A percentile compares a stretch with the other conserved stretches of the same genome.
Evolutionary conservation across 2,113 vertebrate species (phyloP).

Genomic region (Ptilorrhoa leucosticta): DNA sequence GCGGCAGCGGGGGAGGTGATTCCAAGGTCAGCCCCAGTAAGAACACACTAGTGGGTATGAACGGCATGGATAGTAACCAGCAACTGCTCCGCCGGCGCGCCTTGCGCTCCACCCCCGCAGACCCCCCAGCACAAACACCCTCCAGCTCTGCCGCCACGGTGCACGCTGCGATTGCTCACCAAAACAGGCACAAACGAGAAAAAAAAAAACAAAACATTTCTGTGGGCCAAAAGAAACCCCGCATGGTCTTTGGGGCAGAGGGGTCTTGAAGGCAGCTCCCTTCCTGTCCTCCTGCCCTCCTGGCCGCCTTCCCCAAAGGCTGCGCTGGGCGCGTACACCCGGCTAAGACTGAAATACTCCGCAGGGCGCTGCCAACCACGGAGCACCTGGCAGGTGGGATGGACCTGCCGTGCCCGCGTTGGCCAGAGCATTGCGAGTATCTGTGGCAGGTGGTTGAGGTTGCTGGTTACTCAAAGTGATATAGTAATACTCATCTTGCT

Average conservation of each 20-base stretch:
- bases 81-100: slow-evolving; percentile 72
- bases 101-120: background rate
- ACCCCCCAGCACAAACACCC: background rate
- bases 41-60: slow-evolving; percentile 90
- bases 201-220: background rate
- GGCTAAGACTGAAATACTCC: slow-evolving; percentile 48
- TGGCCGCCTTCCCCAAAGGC: slow-evolving; percentile 2
- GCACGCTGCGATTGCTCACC: background rate
- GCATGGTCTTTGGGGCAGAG: slow-evolving; percentile 18
- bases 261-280: slow-evolving; percentile 11
- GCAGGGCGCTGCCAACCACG: slow-evolving; percentile 50
- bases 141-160: background rate
- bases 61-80: slow-evolving; percentile 91
- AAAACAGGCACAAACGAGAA: background rate
- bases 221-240: background rate
- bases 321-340: background rate
- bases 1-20: slow-evolving; percentile 99
- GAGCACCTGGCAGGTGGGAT: slow-evolving; percentile 54
- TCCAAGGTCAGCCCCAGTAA: slow-evolving; percentile 99
- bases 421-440: slow-evolving; percentile 63
- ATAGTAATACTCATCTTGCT: slow-evolving; percentile 95
- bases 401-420: slow-evolving; percentile 52
- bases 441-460: slow-evolving; percentile 76
- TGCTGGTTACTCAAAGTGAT: slow-evolving; percentile 98
- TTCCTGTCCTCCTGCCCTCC: slow-evolving; percentile 12